A percentile compares a stretch with the other conserved stretches of the same genome.
phyloP scores from a whole-genome alignment of 2,113 vertebrate species.

The Rhinopomastus cyanomelas region DNA sequence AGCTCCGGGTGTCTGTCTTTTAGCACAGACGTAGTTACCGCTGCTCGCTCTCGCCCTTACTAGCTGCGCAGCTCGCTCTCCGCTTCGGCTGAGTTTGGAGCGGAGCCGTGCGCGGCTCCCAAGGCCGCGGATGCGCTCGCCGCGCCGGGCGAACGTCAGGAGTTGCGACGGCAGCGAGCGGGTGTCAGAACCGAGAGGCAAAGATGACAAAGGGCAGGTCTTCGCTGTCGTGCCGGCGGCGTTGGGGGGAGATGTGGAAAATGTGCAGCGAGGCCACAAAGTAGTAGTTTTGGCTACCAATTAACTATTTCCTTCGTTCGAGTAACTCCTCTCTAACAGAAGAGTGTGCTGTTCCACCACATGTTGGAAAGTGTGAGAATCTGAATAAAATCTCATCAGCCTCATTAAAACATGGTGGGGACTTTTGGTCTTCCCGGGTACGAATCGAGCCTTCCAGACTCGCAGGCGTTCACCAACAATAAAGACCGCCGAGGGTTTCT shows the following conservation, averaged over 20 bases:
- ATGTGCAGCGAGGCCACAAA: conserved; percentile 51
- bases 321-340: conserved; percentile 82
- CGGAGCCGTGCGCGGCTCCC: not conserved
- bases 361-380: conserved; percentile 77
- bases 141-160: not conserved
- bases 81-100: conserved; percentile 34
- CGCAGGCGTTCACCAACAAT: conserved; percentile 78
- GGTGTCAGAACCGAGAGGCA: not conserved
- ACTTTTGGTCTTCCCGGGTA: conserved; percentile 76
- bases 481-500: conserved; percentile 75
- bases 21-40: conserved; percentile 75
- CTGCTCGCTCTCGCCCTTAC: conserved; percentile 51
- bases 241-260: conserved; percentile 28
- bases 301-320: conserved; percentile 74
- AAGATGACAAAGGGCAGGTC: conserved; percentile 23
- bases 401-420: conserved; percentile 77
- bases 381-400: conserved; percentile 78
- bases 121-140: not conserved
- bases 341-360: conserved; percentile 85
- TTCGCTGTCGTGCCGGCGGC: not conserved
- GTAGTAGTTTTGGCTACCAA: conserved; percentile 66
- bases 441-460: conserved; percentile 75
- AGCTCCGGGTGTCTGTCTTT: conserved; percentile 74
- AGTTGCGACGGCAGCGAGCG: not conserved
- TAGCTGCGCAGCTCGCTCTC: conserved; percentile 41